These are phyloP conservation scores for Mimumesa dahlbomi DNA, from an alignment of 2,888 invertebrate genomes.

Conservation along the genomic window DNA sequence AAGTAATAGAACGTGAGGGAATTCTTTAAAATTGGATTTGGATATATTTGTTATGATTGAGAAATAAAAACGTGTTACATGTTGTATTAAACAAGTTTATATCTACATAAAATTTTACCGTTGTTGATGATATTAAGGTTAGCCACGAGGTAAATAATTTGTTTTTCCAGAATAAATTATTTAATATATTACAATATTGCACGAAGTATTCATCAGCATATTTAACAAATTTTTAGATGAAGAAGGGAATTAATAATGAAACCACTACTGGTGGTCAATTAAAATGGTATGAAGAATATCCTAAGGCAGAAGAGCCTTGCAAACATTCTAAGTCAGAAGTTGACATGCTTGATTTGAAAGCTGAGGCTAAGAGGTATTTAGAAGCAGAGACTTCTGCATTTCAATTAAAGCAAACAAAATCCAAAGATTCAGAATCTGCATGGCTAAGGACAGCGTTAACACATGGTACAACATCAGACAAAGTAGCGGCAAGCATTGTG, in stretches of 20 bases:
- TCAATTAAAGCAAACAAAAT: slow-evolving; percentile 77
- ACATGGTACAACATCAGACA: slow-evolving; percentile 92
- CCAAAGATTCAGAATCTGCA: slow-evolving; percentile 84
- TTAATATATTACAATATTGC: neutral
- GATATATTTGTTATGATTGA: neutral
- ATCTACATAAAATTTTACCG: neutral
- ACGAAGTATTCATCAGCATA: neutral
- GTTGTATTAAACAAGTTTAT: neutral
- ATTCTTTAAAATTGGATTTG: too few relatives aligned
- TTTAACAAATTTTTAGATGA: slow-evolving; percentile 45
- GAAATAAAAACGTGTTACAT: neutral
- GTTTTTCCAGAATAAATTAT: neutral
- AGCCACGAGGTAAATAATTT: slow-evolving; percentile 41
- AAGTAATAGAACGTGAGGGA: too few relatives aligned
- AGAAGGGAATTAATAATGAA: slow-evolving; percentile 13
- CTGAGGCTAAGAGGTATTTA: slow-evolving; percentile 85
- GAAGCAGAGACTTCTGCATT: slow-evolving; percentile 84
- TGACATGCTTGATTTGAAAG: slow-evolving; percentile 83
- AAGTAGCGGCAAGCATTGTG: slow-evolving; percentile 91
- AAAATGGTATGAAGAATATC: slow-evolving; percentile 85
- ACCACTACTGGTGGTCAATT: neutral
- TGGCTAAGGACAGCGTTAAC: slow-evolving; percentile 91
- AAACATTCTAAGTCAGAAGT: slow-evolving; percentile 80
- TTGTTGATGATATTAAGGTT: slow-evolving; percentile 39
- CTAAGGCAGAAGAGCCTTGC: slow-evolving; percentile 61